A percentile compares a stretch with the other conserved stretches of the same genome.
Evolutionary conservation across 2,113 vertebrate genomes (phyloP).

Genomic region (Castor canadensis): DNA sequence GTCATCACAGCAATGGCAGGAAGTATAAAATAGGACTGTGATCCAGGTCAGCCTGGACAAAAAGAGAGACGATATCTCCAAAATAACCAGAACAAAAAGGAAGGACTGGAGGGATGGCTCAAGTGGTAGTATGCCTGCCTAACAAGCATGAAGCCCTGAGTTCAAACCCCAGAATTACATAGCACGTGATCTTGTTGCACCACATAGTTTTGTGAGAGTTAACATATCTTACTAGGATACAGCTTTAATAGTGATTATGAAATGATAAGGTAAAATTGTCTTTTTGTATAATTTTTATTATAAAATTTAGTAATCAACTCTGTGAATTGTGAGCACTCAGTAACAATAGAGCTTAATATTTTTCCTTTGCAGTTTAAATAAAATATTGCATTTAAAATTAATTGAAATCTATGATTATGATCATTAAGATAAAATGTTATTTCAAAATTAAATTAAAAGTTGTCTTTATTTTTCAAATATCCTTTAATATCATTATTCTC

Average conservation of each 20-base stretch:
- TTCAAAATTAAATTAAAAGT: conserved; percentile 54
- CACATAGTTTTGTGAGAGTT: neutral
- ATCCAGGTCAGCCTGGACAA: no score
- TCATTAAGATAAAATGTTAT: conserved; percentile 52
- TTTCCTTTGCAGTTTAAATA: conserved; percentile 44
- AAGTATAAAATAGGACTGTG: no score
- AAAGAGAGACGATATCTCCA: no score
- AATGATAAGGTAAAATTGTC: conserved; percentile 22
- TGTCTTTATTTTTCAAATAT: conserved; percentile 29
- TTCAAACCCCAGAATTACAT: no score
- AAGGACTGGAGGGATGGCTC: no score
- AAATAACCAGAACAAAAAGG: no score
- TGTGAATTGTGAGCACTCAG: neutral
- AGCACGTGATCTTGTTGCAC: neutral
- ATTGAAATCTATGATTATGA: conserved; percentile 33
- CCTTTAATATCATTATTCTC: neutral
- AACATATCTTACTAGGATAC: neutral
- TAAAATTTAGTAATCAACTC: conserved; percentile 46
- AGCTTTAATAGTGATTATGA: conserved; percentile 4
- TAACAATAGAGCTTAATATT: conserved; percentile 4
- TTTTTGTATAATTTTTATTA: neutral
- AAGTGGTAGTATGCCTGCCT: no score
- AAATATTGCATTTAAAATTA: conserved; percentile 59
- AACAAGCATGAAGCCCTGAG: no score
- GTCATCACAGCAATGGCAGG: no score